These are phyloP conservation scores for Cygnus buccinator DNA, from an alignment of 2,113 vertebrate genomes.

Conservation along the genomic window DNA sequence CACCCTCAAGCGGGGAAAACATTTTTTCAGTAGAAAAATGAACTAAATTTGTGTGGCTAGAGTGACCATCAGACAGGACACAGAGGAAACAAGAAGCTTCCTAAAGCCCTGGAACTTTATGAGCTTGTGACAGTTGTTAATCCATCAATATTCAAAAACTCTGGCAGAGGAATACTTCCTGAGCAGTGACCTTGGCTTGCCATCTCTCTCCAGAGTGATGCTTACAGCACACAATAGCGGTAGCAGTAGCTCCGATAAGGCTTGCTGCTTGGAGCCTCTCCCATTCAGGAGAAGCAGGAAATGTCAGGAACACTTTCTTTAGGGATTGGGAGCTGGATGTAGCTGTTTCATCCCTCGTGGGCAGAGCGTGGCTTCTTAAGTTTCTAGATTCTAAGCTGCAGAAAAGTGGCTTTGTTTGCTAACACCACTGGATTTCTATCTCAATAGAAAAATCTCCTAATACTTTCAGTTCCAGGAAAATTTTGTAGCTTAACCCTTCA, in stretches of 20 bases:
- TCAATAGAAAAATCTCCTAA: neutral
- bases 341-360: neutral
- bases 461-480: neutral
- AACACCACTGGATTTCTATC: neutral
- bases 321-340: neutral
- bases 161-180: neutral
- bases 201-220: neutral
- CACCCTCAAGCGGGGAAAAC: neutral
- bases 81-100: neutral
- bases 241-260: neutral
- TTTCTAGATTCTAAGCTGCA: neutral
- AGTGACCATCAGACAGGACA: neutral
- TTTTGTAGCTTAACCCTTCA: fast-evolving
- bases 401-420: neutral
- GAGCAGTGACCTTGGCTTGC: neutral
- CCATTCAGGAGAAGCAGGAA: neutral
- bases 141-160: neutral
- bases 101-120: neutral
- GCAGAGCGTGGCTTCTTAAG: neutral
- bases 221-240: neutral
- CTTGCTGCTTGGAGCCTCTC: neutral
- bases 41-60: neutral
- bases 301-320: neutral
- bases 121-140: neutral
- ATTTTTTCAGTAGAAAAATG: fast-evolving